Percentiles rank a stretch among this genome's conserved stretches.
These are phyloP conservation scores for Lagopus leucura DNA, from an alignment of 2,113 vertebrate species.

Conservation along the genomic window DNA sequence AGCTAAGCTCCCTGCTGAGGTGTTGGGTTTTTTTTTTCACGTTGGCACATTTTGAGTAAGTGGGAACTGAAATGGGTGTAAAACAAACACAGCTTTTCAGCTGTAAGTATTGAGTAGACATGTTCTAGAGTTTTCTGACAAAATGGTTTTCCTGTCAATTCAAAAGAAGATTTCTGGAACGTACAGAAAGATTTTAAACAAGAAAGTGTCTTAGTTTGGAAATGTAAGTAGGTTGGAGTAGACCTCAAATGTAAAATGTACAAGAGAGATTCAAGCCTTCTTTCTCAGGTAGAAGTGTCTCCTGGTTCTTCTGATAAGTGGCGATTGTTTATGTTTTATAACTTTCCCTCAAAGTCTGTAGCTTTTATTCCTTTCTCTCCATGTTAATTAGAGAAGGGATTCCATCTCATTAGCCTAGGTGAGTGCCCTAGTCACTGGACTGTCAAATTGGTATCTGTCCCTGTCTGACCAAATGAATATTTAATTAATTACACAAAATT, in stretches of 20 bases:
- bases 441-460: neutral
- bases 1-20: neutral
- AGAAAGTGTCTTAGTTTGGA: neutral
- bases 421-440: neutral
- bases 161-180: neutral
- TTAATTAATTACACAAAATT: neutral
- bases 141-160: constrained; percentile 22
- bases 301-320: neutral
- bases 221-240: neutral
- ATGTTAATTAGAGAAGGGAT: neutral
- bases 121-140: neutral
- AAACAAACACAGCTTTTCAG: neutral
- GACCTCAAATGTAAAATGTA: neutral
- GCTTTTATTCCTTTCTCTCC: neutral
- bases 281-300: neutral
- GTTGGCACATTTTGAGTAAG: neutral
- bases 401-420: neutral
- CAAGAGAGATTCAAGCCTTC: neutral
- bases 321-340: neutral
- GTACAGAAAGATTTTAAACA: neutral
- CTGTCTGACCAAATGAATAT: neutral
- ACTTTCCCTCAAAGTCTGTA: neutral
- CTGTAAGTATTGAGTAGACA: neutral
- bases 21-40: neutral
- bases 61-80: neutral